Evolutionary conservation across 2,113 vertebrate species (phyloP).

Genomic region (Oxyura jamaicensis): DNA sequence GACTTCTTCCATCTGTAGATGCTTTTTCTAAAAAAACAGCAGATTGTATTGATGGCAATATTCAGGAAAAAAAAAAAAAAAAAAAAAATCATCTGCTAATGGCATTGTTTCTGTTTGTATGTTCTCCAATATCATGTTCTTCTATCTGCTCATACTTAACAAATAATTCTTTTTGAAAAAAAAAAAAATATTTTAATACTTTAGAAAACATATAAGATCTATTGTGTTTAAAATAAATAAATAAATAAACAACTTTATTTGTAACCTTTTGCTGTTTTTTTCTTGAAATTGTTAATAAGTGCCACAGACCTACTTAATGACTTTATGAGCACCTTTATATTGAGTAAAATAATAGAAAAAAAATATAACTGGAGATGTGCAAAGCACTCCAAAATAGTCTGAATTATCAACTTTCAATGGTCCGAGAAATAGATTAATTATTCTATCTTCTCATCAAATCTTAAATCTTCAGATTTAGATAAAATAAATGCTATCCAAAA

Average conservation of each 20-base stretch:
- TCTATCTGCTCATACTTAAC: neutral
- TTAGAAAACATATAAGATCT: neutral
- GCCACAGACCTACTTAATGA: neutral
- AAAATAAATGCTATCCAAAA: conserved; percentile 29
- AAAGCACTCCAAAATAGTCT: conserved; percentile 12
- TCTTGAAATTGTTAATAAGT: neutral
- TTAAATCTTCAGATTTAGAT: conserved; percentile 38
- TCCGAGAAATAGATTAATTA: conserved; percentile 43
- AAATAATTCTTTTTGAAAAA: neutral
- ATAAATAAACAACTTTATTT: neutral
- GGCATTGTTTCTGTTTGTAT: neutral
- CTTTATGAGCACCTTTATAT: neutral
- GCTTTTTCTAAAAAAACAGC: conserved; percentile 25
- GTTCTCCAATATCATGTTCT: neutral
- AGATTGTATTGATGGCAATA: conserved; percentile 22
- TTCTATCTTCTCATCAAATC: conserved; percentile 31
- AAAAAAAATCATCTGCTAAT: neutral
- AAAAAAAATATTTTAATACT: neutral
- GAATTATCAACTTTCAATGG: conserved; percentile 35
- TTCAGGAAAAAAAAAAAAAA: neutral
- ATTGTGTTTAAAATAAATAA: neutral
- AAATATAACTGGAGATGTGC: neutral
- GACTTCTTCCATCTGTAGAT: conserved; percentile 49
- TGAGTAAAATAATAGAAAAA: neutral
- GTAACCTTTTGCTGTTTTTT: neutral